A percentile compares a stretch with the other conserved stretches of the same genome.
These are phyloP conservation scores for Amazona guildingii DNA, from an alignment of 2,113 vertebrate species.

Conservation along the genomic window DNA sequence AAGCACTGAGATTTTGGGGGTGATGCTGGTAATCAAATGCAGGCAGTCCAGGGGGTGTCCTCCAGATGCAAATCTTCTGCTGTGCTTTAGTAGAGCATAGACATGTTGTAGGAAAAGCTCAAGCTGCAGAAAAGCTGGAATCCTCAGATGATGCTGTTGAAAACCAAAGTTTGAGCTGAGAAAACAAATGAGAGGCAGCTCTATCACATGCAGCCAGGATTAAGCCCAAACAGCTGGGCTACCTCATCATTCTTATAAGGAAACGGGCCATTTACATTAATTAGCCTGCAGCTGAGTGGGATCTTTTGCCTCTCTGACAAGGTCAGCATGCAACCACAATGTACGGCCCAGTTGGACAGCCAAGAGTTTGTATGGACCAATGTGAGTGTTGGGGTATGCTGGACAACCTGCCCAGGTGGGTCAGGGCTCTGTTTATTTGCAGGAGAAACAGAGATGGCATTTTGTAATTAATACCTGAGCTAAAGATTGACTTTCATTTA, in stretches of 20 bases:
- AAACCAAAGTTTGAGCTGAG: background rate
- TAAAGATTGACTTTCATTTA: background rate
- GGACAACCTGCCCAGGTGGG: background rate
- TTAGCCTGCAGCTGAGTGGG: background rate
- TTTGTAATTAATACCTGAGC: background rate
- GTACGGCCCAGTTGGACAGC: background rate
- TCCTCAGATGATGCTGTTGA: background rate
- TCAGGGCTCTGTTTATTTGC: background rate
- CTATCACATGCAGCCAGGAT: background rate
- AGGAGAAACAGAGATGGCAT: background rate
- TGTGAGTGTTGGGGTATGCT: fast-evolving
- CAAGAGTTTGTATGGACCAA: background rate
- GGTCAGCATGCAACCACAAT: background rate
- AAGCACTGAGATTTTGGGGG: background rate
- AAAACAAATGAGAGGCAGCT: background rate
- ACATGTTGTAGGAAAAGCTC: background rate
- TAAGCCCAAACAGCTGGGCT: background rate
- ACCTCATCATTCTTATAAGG: background rate
- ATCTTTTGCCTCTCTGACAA: background rate
- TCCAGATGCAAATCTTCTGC: background rate
- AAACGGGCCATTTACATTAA: background rate
- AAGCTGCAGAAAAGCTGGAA: fast-evolving
- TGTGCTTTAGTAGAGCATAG: background rate
- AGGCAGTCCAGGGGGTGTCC: background rate
- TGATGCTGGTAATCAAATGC: background rate